phyloP scores from a whole-genome alignment of 2,888 invertebrate species.

The Caradrina kadenii region DNA sequence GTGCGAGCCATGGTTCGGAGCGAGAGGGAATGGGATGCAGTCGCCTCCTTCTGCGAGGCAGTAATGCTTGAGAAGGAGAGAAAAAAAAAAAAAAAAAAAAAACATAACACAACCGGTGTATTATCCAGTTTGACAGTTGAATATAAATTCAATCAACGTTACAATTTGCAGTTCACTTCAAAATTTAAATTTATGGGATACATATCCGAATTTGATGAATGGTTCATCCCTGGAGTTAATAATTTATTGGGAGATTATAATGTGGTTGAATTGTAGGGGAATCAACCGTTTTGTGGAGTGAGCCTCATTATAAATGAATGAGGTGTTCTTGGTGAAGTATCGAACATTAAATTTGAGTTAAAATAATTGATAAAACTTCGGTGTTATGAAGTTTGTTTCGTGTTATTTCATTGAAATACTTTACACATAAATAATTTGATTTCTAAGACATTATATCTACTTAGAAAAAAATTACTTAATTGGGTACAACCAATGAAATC shows the following conservation, averaged over 20 bases:
- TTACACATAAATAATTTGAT: too few relatives aligned
- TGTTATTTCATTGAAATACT: not conserved
- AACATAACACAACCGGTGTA: conserved; percentile 6
- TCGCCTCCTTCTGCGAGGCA: too few relatives aligned
- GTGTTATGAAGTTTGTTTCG: not conserved
- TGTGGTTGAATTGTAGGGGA: conserved; percentile 10
- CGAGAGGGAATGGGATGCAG: too few relatives aligned
- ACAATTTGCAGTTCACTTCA: conserved; percentile 23
- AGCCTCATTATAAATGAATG: conserved; percentile 34
- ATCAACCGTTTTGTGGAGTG: conserved; percentile 8
- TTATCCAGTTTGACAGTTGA: conserved; percentile 30
- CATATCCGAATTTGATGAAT: conserved; percentile 38
- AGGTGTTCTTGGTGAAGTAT: not conserved
- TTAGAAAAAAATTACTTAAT: too few relatives aligned
- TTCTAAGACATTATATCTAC: too few relatives aligned
- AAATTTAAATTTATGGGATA: conserved; percentile 41
- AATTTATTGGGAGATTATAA: conserved; percentile 29
- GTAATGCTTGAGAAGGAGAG: too few relatives aligned
- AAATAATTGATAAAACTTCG: conserved; percentile 1
- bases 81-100: too few relatives aligned
- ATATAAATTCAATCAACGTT: conserved; percentile 48
- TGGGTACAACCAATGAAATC: too few relatives aligned
- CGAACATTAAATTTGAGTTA: not conserved
- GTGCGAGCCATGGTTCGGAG: too few relatives aligned
- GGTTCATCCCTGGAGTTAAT: conserved; percentile 22